Evolutionary conservation across 2,797 vertebrate genomes (phyloP).

Genomic region (Sebastolobus altivelis): DNA sequence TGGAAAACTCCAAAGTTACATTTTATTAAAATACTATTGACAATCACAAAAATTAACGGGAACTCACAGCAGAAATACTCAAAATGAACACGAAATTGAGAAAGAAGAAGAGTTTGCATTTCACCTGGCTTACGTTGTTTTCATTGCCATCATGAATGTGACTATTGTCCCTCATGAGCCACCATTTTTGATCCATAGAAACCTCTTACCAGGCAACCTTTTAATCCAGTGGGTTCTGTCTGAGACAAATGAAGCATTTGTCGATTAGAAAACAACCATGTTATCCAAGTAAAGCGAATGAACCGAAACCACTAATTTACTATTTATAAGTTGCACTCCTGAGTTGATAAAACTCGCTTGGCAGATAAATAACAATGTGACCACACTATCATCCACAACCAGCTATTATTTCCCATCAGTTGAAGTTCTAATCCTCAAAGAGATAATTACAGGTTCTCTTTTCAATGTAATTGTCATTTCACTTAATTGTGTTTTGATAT

Average conservation of each 20-base stretch:
- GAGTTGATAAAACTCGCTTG: conserved; percentile 54
- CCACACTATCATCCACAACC: conserved; percentile 48
- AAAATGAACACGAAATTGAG: not conserved
- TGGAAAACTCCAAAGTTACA: not conserved
- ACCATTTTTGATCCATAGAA: not conserved
- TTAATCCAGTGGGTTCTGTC: not conserved
- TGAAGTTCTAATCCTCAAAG: conserved; percentile 57
- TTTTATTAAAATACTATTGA: not conserved
- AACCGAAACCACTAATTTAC: conserved; percentile 47
- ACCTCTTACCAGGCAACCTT: not conserved
- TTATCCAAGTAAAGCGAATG: conserved; percentile 14
- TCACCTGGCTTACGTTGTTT: not conserved
- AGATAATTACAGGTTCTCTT: conserved; percentile 72
- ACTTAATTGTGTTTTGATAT: conserved; percentile 75
- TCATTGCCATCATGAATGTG: not conserved
- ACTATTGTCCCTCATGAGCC: conserved; percentile 1
- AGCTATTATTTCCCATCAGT: conserved; percentile 68
- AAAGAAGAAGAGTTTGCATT: not conserved
- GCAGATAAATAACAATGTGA: conserved; percentile 65
- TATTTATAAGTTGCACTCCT: conserved; percentile 52
- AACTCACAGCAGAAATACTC: not conserved
- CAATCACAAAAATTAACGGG: not conserved
- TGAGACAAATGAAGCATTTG: conserved; percentile 13
- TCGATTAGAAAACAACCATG: conserved; percentile 14
- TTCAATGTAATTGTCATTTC: conserved; percentile 70